phyloP scores from a whole-genome alignment of 2,113 vertebrate genomes.

The Pao palembangensis region DNA sequence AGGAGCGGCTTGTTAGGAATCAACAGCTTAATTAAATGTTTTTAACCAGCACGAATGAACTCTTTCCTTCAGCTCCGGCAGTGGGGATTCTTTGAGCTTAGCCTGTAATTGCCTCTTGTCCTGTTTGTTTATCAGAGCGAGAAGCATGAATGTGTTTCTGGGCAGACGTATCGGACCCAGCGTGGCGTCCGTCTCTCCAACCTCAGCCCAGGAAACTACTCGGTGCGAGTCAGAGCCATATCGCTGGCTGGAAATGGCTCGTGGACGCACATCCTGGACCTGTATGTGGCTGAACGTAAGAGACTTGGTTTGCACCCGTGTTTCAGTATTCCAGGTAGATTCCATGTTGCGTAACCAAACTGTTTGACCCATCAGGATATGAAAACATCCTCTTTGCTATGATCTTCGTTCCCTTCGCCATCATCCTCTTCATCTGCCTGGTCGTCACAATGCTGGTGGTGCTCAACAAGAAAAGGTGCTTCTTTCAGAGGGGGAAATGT shows the following conservation, averaged over 20 bases:
- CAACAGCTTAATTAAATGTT: too few species aligned
- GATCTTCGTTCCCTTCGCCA: slow-evolving; percentile 80
- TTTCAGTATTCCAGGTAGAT: too few species aligned
- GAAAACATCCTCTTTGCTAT: slow-evolving; percentile 83
- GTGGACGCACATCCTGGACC: slow-evolving; percentile 84
- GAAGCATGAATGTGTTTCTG: slow-evolving; percentile 90
- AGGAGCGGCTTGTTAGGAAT: too few species aligned
- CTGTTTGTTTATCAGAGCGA: slow-evolving; percentile 65
- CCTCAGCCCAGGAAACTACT: slow-evolving; percentile 91
- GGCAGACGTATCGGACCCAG: slow-evolving; percentile 82
- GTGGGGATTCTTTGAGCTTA: too few species aligned
- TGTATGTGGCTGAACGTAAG: slow-evolving; percentile 90
- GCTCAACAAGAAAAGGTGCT: slow-evolving; percentile 86
- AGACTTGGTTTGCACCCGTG: neutral
- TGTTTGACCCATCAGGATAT: slow-evolving; percentile 66
- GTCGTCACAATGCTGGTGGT: slow-evolving; percentile 74
- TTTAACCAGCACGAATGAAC: too few species aligned
- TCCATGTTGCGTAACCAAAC: neutral
- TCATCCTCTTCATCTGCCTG: slow-evolving; percentile 75
- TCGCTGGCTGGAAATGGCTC: slow-evolving; percentile 96
- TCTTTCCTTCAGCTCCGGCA: too few species aligned
- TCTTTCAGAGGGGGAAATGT: neutral
- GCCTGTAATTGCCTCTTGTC: too few species aligned
- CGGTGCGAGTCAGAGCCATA: slow-evolving; percentile 88
- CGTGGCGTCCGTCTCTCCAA: slow-evolving; percentile 82